Conservation (phyloP, 2,888 invertebrate genomes). For the Dolichomitus sp. region DNA sequence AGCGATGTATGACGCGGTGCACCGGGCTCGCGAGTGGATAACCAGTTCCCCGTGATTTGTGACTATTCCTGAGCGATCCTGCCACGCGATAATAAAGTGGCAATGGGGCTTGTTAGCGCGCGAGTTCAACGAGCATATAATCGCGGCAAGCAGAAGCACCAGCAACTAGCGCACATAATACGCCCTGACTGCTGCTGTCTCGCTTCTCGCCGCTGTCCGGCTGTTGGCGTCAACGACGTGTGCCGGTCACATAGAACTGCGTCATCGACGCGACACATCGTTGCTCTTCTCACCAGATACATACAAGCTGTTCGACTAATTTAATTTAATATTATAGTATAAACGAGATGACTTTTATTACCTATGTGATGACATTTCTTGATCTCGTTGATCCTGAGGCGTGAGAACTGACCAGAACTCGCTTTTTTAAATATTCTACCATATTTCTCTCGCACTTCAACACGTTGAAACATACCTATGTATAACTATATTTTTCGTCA, state of each 20-base stretch:
- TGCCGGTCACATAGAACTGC: constrained; percentile 72
- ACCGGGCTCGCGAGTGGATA: constrained; percentile 69
- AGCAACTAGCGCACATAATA: constrained; percentile 28
- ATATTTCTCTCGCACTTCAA: constrained; percentile 7
- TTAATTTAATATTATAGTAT: constrained; percentile 47
- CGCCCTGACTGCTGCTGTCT: constrained; percentile 44
- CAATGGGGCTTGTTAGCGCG: constrained; percentile 85
- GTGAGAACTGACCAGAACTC: constrained; percentile 47
- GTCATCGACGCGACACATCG: constrained; percentile 75
- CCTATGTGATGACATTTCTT: constrained; percentile 29
- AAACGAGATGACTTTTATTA: constrained; percentile 10
- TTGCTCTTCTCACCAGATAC: constrained; percentile 40
- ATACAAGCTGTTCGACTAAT: constrained; percentile 60
- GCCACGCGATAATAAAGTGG: constrained; percentile 84
- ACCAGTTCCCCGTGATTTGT: constrained; percentile 83
- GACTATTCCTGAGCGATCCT: constrained; percentile 82
- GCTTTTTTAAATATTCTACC: not conserved
- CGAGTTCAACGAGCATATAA: constrained; percentile 76
- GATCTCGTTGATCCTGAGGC: constrained; percentile 27
- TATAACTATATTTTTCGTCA: not conserved
- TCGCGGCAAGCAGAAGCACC: constrained; percentile 62
- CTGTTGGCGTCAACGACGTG: constrained; percentile 70
- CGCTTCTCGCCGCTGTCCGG: constrained; percentile 47
- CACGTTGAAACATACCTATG: not conserved
- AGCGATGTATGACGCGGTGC: constrained; percentile 68